phyloP scores from a whole-genome alignment of 23 tunicate species.

The Trididemnum nubilum region DNA sequence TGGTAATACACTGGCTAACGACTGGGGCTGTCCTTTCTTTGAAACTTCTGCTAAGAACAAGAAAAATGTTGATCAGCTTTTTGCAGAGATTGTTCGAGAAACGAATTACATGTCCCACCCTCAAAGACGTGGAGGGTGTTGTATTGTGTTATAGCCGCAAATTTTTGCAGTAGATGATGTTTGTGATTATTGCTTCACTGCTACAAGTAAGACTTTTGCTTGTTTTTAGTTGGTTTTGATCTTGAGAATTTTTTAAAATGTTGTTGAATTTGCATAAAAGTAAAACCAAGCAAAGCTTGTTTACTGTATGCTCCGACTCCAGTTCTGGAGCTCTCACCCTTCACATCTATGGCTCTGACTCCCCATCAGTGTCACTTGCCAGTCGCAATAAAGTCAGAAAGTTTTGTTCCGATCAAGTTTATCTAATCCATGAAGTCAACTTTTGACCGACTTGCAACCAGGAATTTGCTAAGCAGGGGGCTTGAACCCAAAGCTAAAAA shows the following conservation, averaged over 20 bases:
- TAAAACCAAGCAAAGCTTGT: too few species aligned
- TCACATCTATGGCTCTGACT: too few species aligned
- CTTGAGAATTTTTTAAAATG: background rate
- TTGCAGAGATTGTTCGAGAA: constrained; percentile 90
- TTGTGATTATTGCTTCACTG: background rate
- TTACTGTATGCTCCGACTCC: too few species aligned
- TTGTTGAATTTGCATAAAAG: background rate
- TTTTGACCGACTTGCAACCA: too few species aligned
- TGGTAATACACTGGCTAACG: constrained; percentile 77
- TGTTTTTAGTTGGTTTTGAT: background rate
- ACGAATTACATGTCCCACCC: constrained; percentile 85
- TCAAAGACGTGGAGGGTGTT: constrained; percentile 61
- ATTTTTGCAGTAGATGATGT: background rate
- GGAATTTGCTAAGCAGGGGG: too few species aligned
- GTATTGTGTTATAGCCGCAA: constrained; percentile 70
- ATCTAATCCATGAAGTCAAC: too few species aligned
- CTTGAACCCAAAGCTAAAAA: too few species aligned
- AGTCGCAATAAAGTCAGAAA: too few species aligned
- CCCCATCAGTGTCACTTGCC: too few species aligned
- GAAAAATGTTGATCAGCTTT: constrained; percentile 86
- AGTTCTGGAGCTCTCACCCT: too few species aligned
- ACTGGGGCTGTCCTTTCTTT: constrained; percentile 94
- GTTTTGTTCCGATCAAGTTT: too few species aligned
- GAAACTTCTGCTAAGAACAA: constrained; percentile 96
- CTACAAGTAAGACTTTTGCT: background rate